phyloP scores from a whole-genome alignment of 1,140 invertebrate species.

The Macrobrachium nipponense region DNA sequence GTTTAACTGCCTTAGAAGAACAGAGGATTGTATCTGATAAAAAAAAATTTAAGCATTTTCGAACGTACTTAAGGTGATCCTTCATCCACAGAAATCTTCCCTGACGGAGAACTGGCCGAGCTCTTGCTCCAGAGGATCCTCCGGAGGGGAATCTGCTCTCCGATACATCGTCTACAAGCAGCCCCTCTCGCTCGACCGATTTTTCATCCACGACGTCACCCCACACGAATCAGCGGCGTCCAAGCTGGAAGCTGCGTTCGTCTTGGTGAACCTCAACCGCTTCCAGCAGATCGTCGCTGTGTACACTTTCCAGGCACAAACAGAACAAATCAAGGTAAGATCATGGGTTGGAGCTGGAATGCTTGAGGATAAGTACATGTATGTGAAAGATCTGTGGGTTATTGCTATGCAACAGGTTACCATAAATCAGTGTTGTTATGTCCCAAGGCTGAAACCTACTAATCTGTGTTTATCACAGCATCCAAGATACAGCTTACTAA shows the following conservation, averaged over 20 bases:
- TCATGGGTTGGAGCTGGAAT: background rate
- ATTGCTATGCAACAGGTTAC: background rate
- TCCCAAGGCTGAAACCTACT: no score
- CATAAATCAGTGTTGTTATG: no score
- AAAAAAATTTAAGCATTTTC: background rate
- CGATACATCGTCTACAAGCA: conserved; percentile 77
- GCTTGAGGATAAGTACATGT: background rate
- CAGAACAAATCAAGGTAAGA: conserved; percentile 72
- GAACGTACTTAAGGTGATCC: background rate
- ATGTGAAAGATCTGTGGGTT: no score
- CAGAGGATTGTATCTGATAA: no score
- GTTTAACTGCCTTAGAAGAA: background rate
- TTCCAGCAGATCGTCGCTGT: conserved; percentile 75
- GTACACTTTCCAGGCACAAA: conserved; percentile 73
- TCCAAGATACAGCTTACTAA: no score
- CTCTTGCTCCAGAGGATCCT: conserved; percentile 68
- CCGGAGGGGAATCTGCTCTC: conserved; percentile 68
- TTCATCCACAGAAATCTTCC: conserved; percentile 70
- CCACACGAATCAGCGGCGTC: conserved; percentile 72
- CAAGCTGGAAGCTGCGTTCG: conserved; percentile 74
- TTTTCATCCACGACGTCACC: conserved; percentile 77
- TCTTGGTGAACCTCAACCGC: conserved; percentile 74
- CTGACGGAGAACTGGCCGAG: conserved; percentile 72
- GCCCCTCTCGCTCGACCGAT: conserved; percentile 77
- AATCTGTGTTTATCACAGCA: no score